These are phyloP conservation scores for Equus quagga DNA, from an alignment of 2,113 vertebrate genomes.

Conservation along the genomic window DNA sequence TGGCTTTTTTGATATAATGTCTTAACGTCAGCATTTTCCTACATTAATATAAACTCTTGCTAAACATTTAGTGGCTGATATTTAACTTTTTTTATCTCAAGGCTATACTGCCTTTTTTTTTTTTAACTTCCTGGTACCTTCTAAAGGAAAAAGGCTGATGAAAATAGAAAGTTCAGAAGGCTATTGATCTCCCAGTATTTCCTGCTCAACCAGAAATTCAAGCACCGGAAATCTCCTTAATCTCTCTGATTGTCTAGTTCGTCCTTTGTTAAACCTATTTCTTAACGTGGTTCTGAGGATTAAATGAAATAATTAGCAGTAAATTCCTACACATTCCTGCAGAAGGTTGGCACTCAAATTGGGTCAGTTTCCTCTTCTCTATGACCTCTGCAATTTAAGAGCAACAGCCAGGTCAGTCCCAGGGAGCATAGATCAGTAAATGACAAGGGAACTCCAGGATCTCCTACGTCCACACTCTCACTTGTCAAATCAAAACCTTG, in stretches of 20 bases:
- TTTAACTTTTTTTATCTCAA: not conserved
- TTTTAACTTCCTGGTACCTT: not conserved
- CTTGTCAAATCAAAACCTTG: not conserved
- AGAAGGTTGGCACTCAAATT: not conserved
- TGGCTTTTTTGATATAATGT: not conserved
- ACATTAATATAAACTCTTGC: not conserved
- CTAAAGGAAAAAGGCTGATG: not conserved
- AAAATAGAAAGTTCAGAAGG: not conserved
- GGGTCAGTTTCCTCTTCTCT: not conserved
- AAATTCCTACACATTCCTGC: not conserved
- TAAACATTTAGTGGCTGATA: not conserved
- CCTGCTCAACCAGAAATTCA: constrained; percentile 59
- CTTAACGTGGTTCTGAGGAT: not conserved
- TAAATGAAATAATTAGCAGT: not conserved
- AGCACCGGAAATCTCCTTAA: not conserved
- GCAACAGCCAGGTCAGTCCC: too few species aligned
- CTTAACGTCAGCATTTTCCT: not conserved
- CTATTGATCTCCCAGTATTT: not conserved
- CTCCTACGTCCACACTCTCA: not conserved
- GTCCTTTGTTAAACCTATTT: not conserved
- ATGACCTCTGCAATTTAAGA: not conserved
- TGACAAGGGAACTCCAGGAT: too few species aligned
- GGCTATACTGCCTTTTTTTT: not conserved
- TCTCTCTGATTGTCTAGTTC: not conserved
- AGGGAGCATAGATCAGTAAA: not conserved